phyloP scores from a whole-genome alignment of 2,797 vertebrate species.

The Scleropages formosus region DNA sequence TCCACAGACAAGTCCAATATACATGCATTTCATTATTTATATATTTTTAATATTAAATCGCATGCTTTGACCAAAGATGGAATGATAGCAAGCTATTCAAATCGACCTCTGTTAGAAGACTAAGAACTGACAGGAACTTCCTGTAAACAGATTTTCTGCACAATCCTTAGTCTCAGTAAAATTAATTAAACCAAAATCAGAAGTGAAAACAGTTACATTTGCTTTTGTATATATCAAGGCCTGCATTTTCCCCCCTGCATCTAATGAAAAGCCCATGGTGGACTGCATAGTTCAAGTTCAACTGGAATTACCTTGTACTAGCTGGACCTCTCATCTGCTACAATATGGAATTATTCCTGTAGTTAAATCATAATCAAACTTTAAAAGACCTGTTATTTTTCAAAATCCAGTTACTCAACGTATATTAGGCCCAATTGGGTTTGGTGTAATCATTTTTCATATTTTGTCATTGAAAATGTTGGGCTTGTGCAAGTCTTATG shows the following conservation, averaged over 20 bases:
- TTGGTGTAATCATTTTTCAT: not conserved
- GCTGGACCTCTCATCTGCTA: not conserved
- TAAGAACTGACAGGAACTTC: not conserved
- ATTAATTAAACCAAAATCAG: too few species aligned
- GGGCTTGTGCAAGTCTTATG: not conserved
- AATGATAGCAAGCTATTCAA: not conserved
- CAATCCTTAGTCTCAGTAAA: too few species aligned
- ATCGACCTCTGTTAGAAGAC: not conserved
- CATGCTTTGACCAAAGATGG: too few species aligned
- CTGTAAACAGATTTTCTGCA: not conserved
- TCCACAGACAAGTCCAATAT: too few species aligned
- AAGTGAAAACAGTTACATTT: not conserved
- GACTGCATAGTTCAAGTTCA: not conserved
- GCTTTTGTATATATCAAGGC: not conserved
- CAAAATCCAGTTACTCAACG: constrained; percentile 17
- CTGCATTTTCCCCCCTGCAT: constrained; percentile 1
- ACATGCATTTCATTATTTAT: too few species aligned
- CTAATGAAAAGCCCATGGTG: not conserved
- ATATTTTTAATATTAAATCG: too few species aligned
- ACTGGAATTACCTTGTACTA: not conserved
- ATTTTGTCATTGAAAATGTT: not conserved
- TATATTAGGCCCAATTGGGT: not conserved
- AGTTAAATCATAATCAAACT: constrained; percentile 30
- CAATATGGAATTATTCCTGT: constrained; percentile 1
- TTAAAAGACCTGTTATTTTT: constrained; percentile 19